Conservation (phyloP, 2,797 vertebrate genomes). For the Pseudochaenichthys georgianus region DNA sequence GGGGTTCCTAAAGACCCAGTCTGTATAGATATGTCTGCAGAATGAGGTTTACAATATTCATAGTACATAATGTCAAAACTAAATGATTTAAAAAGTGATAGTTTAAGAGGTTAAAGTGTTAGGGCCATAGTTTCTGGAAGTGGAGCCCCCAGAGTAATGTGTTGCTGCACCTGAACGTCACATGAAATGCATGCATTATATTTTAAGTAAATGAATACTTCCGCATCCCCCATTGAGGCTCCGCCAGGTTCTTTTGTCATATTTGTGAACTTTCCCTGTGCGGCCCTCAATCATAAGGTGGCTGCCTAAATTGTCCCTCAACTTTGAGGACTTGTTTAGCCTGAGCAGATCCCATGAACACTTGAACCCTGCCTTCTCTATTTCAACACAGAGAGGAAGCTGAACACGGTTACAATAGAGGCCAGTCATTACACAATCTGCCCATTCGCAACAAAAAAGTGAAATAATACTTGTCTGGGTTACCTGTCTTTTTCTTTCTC, state of each 20-base stretch:
- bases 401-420: conserved; percentile 87
- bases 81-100: neutral
- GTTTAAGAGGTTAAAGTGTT: conserved; percentile 39
- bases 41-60: no score
- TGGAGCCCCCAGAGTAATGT: neutral
- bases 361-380: conserved; percentile 33
- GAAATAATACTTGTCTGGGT: conserved; percentile 58
- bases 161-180: neutral
- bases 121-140: neutral
- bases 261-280: conserved; percentile 1
- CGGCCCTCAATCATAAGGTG: conserved; percentile 1
- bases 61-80: no score
- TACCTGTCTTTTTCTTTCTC: conserved; percentile 79
- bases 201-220: neutral
- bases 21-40: no score
- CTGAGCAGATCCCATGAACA: conserved; percentile 51
- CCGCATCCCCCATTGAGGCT: neutral
- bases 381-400: conserved; percentile 62
- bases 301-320: conserved; percentile 4
- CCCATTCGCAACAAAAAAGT: conserved; percentile 70
- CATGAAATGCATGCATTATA: neutral
- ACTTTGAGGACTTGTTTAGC: conserved; percentile 10
- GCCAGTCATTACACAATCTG: conserved; percentile 82
- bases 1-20: no score
- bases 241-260: conserved; percentile 7